Evolutionary conservation across 2,888 invertebrate genomes (phyloP).

Genomic region (Mylabris sibirica): DNA sequence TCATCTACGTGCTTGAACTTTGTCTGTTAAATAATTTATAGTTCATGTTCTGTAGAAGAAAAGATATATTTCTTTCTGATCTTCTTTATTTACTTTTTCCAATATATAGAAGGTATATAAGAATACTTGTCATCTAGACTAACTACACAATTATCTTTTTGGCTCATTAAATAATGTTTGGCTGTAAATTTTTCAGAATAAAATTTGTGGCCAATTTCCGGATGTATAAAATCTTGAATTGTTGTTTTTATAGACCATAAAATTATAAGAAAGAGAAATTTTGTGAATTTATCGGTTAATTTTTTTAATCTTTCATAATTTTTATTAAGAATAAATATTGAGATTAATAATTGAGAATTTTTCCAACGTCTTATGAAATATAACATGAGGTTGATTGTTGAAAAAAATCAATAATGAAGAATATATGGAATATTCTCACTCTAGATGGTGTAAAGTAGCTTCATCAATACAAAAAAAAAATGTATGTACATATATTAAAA

Average conservation of each 20-base stretch:
- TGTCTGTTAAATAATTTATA: background rate
- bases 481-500: no score
- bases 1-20: background rate
- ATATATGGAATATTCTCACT: background rate
- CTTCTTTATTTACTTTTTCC: background rate
- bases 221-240: background rate
- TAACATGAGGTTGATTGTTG: background rate
- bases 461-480: background rate
- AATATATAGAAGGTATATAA: no score
- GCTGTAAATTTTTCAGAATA: background rate
- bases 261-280: background rate
- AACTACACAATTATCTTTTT: constrained; percentile 1
- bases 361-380: background rate
- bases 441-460: background rate
- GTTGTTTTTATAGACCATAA: background rate
- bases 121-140: background rate
- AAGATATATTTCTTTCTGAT: background rate
- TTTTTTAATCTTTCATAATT: background rate
- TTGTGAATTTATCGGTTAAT: background rate
- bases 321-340: no score
- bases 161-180: constrained; percentile 2
- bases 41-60: background rate
- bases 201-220: background rate
- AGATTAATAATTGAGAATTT: background rate
- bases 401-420: background rate